Evolutionary conservation across 2,113 vertebrate genomes (phyloP).

Genomic region (Pantherophis guttatus): DNA sequence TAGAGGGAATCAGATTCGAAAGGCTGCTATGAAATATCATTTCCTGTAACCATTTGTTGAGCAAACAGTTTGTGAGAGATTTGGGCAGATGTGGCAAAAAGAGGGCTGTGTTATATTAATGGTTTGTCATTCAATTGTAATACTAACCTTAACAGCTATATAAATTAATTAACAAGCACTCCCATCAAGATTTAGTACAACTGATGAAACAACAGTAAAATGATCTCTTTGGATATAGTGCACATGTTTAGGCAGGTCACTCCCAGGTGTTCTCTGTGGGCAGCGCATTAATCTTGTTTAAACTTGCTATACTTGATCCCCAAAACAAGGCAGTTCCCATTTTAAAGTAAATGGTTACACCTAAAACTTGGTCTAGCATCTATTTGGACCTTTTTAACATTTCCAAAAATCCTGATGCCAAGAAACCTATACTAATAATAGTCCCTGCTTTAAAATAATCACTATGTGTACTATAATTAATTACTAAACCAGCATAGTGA

Average conservation of each 20-base stretch:
- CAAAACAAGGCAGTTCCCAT: background rate
- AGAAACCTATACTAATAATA: background rate
- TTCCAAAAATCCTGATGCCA: background rate
- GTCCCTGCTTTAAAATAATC: slow-evolving; percentile 35
- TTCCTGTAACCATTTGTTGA: background rate
- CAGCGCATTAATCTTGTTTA: background rate
- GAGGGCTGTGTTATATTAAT: background rate
- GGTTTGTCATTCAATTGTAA: background rate
- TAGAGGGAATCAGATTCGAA: background rate
- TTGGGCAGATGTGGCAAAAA: background rate
- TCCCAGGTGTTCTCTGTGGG: background rate
- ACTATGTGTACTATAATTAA: background rate
- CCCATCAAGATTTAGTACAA: background rate
- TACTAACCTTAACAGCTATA: background rate
- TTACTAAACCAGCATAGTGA: slow-evolving; percentile 10
- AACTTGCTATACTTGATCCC: slow-evolving; percentile 3
- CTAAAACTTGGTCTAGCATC: background rate
- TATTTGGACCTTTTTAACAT: background rate
- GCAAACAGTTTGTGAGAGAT: background rate
- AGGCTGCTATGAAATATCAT: background rate
- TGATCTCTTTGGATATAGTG: background rate
- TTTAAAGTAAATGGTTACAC: slow-evolving; percentile 32
- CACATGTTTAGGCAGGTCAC: slow-evolving; percentile 18
- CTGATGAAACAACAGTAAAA: slow-evolving; percentile 3
- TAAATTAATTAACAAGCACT: background rate